Evolutionary conservation across 2,797 vertebrate species (phyloP).

Genomic region (Sternotherus odoratus): DNA sequence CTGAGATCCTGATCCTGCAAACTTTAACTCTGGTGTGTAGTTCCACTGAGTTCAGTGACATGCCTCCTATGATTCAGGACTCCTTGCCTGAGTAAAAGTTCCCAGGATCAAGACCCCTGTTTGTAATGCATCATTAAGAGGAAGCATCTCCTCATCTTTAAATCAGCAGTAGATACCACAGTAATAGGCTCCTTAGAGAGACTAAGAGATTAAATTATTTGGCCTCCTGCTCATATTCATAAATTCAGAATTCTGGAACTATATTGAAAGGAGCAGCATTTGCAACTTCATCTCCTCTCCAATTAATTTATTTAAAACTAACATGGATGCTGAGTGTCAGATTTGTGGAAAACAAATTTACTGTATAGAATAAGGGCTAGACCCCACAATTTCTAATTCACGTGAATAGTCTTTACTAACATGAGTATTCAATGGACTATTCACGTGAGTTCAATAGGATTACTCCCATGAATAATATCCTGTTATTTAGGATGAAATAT

Average conservation of each 20-base stretch:
- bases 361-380: conserved; percentile 23
- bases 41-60: neutral
- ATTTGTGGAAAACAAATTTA: conserved; percentile 46
- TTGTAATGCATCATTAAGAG: conserved; percentile 39
- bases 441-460: conserved; percentile 65
- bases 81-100: conserved; percentile 36
- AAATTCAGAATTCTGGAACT: conserved; percentile 53
- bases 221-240: conserved; percentile 25
- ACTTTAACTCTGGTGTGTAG: neutral
- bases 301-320: conserved; percentile 62
- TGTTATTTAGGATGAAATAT: conserved; percentile 59
- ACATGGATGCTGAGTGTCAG: neutral
- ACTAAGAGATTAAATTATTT: conserved; percentile 37
- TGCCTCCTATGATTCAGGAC: conserved; percentile 9
- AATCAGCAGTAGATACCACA: conserved; percentile 16
- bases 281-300: conserved; percentile 45
- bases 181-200: neutral
- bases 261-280: conserved; percentile 38
- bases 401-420: conserved; percentile 43
- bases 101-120: conserved; percentile 9
- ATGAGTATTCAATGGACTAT: conserved; percentile 59
- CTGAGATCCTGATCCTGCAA: neutral
- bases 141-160: conserved; percentile 19
- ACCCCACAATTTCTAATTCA: conserved; percentile 29
- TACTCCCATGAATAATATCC: conserved; percentile 59